Percentiles rank a stretch among this genome's conserved stretches.
phyloP scores from a whole-genome alignment of 2,797 vertebrate species.

The Salmo trutta region DNA sequence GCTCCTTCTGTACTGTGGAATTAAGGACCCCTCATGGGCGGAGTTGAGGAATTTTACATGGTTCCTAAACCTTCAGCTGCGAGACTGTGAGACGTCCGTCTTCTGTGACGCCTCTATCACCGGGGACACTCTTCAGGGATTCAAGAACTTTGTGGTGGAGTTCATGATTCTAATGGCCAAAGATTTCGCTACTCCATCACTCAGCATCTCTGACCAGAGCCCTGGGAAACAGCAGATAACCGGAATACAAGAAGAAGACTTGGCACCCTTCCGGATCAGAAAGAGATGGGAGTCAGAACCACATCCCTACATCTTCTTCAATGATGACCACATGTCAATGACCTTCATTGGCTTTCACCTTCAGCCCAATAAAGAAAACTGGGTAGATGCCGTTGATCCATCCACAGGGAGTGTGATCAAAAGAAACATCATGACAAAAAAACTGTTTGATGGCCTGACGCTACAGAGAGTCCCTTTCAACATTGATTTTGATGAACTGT shows the following conservation, averaged over 20 bases:
- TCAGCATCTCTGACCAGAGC: conserved; percentile 90
- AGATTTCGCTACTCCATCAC: conserved; percentile 94
- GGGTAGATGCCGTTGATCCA: conserved; percentile 84
- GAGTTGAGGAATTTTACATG: conserved; percentile 90
- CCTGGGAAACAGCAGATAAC: conserved; percentile 73
- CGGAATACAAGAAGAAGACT: conserved; percentile 78
- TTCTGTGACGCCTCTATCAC: conserved; percentile 82
- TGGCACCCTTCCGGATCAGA: conserved; percentile 87
- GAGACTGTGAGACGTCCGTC: conserved; percentile 87
- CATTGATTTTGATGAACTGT: conserved; percentile 82
- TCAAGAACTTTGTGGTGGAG: conserved; percentile 92
- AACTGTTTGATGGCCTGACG: conserved; percentile 77
- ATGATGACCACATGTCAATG: conserved; percentile 88
- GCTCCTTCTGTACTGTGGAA: conserved; percentile 87
- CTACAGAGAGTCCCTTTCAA: conserved; percentile 91
- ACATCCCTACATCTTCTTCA: conserved; percentile 97
- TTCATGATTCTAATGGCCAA: conserved; percentile 98
- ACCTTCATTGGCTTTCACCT: conserved; percentile 96
- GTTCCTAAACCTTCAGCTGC: conserved; percentile 89
- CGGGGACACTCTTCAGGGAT: conserved; percentile 84
- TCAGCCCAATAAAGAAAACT: conserved; percentile 44
- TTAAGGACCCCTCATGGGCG: conserved; percentile 90
- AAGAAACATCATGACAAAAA: conserved; percentile 77
- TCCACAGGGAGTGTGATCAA: conserved; percentile 76
- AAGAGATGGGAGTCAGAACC: conserved; percentile 94